Base-by-base conservation (phyloP, 2,888 invertebrate genomes). In the Thymelicus lineola region DNA sequence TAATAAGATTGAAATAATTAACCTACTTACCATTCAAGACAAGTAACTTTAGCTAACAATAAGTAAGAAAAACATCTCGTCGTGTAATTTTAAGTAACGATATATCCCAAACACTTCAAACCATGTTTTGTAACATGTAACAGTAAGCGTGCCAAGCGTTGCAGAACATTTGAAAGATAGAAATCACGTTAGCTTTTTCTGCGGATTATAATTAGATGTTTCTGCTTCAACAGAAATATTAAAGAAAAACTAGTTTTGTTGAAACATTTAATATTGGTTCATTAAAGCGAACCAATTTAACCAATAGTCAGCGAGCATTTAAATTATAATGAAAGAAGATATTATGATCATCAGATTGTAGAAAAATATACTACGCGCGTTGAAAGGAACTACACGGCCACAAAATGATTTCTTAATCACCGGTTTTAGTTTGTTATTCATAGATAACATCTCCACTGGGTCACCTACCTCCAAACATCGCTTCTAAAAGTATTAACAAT, bases 51-150 rank as follows among this genome's bases (percentile, higher is more conserved):
- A 38, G 38, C 7, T 38, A 38, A 42, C 12, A 12, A 42, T 12
- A 15, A 17, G 10, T 17, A 50, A 17, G 6, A 15, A 7, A 50
- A 50, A 50, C 9, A 50, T 50, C 15, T 50, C 48, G 42, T 10
- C 48, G 48, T 50, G 48, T 50, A 50, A 50, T n/a, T 48, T 50
- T 50, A 50, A 17, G 48, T 50, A 48, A 15, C 48, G 17, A 50
- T 50, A 17, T 50, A 50, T 50, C 2, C 12, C 17, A 50, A 60
- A n/a, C n/a, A n/a, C n/a, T n/a, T n/a, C n/a, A n/a, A n/a, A n/a
- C n/a, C n/a, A n/a, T 42, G 42, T 60, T 42, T 45, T 60, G 59
- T 42, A 60, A 60, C 59, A 60, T 60, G 42, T 42, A 60, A 60
- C 38, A 60, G 42, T 42, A 60, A 42, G 59, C 38, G 59, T 60